Conservation (phyloP, 2,888 invertebrate genomes). For the Hybos culiciformis region DNA sequence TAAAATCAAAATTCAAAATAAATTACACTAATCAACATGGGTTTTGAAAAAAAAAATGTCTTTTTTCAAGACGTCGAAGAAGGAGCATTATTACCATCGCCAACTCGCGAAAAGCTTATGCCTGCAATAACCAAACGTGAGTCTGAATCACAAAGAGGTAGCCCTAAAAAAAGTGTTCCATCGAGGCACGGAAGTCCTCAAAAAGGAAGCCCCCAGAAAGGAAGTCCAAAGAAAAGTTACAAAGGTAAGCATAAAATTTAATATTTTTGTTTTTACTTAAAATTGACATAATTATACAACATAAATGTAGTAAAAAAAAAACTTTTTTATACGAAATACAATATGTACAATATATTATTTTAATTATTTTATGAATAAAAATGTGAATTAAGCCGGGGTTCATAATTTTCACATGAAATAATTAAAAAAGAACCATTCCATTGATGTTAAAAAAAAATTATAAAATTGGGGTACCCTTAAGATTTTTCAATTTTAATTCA, state of each 20-base stretch:
- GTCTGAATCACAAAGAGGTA: constrained; percentile 34
- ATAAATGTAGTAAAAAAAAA: too few species aligned
- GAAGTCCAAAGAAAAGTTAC: constrained; percentile 42
- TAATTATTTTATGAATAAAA: too few species aligned
- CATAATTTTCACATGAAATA: too few species aligned
- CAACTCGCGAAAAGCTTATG: constrained; percentile 57
- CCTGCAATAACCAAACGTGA: constrained; percentile 44
- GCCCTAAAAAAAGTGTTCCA: constrained; percentile 35
- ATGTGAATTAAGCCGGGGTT: too few species aligned
- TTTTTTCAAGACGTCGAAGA: constrained; percentile 45
- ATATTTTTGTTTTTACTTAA: too few species aligned
- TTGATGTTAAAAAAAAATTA: too few species aligned
- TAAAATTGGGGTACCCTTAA: too few species aligned
- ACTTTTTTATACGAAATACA: too few species aligned
- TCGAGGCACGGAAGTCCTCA: constrained; percentile 37
- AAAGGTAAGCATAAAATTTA: constrained; percentile 30
- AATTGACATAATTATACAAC: too few species aligned
- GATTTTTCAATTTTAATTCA: too few species aligned
- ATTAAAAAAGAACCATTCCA: too few species aligned
- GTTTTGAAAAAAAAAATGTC: background rate
- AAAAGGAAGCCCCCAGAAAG: constrained; percentile 40
- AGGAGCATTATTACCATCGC: constrained; percentile 52
- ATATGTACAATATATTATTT: too few species aligned
- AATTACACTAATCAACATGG: background rate
- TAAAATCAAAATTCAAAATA: background rate